Conservation (phyloP, 2,888 invertebrate species). For the Balanococcus diminutus region DNA sequence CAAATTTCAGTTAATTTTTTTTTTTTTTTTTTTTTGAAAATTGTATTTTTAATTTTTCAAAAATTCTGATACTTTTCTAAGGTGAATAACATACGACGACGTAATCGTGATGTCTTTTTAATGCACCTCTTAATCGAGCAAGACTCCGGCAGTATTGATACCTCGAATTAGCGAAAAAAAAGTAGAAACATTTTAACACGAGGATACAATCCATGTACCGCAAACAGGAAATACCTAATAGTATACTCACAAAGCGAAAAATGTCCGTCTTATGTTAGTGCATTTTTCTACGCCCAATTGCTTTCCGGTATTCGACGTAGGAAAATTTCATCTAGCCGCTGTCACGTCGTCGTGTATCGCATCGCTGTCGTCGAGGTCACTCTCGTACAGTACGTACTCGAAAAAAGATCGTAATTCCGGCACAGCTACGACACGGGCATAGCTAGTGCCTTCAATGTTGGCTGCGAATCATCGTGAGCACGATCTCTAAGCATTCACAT, state of each 20-base stretch:
- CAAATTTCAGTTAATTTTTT: too few relatives aligned
- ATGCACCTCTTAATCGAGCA: too few relatives aligned
- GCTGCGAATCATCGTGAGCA: background rate
- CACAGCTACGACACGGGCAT: too few relatives aligned
- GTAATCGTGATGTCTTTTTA: too few relatives aligned
- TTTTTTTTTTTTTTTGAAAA: too few relatives aligned
- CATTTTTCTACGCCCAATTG: slow-evolving; percentile 31
- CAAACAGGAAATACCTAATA: background rate
- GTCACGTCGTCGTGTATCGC: background rate
- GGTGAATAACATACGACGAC: too few relatives aligned
- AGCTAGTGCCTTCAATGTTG: too few relatives aligned
- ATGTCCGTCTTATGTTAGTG: background rate
- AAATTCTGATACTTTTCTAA: too few relatives aligned
- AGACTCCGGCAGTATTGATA: too few relatives aligned
- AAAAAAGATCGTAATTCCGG: background rate
- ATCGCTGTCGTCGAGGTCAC: background rate
- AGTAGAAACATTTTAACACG: background rate
- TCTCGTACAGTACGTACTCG: background rate
- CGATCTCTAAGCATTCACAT: background rate
- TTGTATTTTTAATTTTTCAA: too few relatives aligned
- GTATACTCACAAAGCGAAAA: background rate
- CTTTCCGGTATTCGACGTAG: background rate
- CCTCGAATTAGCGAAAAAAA: too few relatives aligned
- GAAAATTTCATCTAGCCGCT: background rate
- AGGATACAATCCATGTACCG: background rate